Percentiles rank a stretch among this genome's conserved stretches.
Evolutionary conservation across 2,888 invertebrate species (phyloP).

Genomic region (Steinernema carpocapsae): DNA sequence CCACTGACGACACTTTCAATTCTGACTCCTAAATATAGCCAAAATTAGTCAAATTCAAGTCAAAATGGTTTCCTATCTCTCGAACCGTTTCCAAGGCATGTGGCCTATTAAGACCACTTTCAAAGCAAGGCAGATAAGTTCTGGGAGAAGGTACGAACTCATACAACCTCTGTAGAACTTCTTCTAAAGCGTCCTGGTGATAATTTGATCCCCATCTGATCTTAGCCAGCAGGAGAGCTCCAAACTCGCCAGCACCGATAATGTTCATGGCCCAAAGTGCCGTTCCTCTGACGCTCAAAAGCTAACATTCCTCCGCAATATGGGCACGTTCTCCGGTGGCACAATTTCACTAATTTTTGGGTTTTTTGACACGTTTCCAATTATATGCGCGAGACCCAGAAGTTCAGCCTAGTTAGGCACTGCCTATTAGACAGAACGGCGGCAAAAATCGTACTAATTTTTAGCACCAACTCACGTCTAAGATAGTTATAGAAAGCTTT

Average conservation of each 20-base stretch:
- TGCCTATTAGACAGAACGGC: too few relatives aligned
- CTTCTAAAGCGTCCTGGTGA: slow-evolving; percentile 36
- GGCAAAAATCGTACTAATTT: too few relatives aligned
- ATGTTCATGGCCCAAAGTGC: slow-evolving; percentile 65
- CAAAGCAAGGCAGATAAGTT: slow-evolving; percentile 16
- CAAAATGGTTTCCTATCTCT: neutral
- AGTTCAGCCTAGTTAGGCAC: slow-evolving; percentile 53
- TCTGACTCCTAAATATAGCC: neutral
- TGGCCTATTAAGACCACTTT: neutral
- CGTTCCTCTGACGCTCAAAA: slow-evolving; percentile 61
- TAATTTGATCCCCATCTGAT: slow-evolving; percentile 62
- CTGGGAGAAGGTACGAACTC: neutral
- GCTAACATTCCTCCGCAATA: slow-evolving; percentile 55
- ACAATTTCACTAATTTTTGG: neutral
- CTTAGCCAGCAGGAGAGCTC: slow-evolving; percentile 49
- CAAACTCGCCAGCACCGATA: slow-evolving; percentile 48
- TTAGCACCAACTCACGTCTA: too few relatives aligned
- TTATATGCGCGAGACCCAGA: slow-evolving; percentile 54
- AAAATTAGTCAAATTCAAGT: neutral
- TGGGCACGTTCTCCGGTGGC: slow-evolving; percentile 37
- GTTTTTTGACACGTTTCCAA: slow-evolving; percentile 26
- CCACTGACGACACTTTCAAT: neutral
- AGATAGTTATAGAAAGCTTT: too few relatives aligned
- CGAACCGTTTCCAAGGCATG: neutral
- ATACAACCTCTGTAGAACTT: neutral